Evolutionary conservation across 2,797 vertebrate species (phyloP).

Genomic region (Cryptoblepharus egeriae): DNA sequence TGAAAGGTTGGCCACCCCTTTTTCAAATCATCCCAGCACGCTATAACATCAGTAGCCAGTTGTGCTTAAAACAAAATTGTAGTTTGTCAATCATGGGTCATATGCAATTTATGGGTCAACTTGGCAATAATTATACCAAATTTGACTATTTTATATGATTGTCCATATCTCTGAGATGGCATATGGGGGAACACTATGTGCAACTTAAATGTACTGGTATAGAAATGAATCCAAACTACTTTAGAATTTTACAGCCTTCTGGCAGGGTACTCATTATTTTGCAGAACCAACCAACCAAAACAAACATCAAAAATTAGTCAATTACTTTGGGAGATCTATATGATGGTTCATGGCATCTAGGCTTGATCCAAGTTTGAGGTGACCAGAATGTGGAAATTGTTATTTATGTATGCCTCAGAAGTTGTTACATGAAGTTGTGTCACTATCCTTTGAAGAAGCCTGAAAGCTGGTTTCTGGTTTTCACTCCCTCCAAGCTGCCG

Average conservation of each 20-base stretch:
- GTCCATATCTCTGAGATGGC: slow-evolving; percentile 1
- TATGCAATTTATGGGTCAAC: too few relatives aligned
- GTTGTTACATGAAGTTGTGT: not conserved
- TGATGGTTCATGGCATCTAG: slow-evolving; percentile 8
- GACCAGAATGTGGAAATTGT: not conserved
- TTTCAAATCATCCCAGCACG: not conserved
- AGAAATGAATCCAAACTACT: not conserved
- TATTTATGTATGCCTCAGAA: slow-evolving; percentile 5
- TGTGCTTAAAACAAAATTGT: not conserved
- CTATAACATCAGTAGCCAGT: not conserved
- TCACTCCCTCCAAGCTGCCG: slow-evolving; percentile 23
- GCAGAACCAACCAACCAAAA: slow-evolving; percentile 29
- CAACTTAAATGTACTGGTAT: not conserved
- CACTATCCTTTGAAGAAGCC: slow-evolving; percentile 13
- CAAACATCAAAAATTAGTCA: slow-evolving; percentile 26
- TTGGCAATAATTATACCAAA: not conserved
- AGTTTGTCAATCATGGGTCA: too few relatives aligned
- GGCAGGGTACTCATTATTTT: slow-evolving; percentile 25
- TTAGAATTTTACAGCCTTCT: slow-evolving; percentile 25
- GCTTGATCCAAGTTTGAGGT: not conserved
- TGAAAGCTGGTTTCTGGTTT: slow-evolving; percentile 16
- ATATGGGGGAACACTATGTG: not conserved
- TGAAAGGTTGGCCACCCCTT: too few relatives aligned
- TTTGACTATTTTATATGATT: not conserved
- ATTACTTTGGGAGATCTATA: slow-evolving; percentile 23